phyloP scores from a whole-genome alignment of 2,888 invertebrate genomes.

The Drosophila atroscutellata region DNA sequence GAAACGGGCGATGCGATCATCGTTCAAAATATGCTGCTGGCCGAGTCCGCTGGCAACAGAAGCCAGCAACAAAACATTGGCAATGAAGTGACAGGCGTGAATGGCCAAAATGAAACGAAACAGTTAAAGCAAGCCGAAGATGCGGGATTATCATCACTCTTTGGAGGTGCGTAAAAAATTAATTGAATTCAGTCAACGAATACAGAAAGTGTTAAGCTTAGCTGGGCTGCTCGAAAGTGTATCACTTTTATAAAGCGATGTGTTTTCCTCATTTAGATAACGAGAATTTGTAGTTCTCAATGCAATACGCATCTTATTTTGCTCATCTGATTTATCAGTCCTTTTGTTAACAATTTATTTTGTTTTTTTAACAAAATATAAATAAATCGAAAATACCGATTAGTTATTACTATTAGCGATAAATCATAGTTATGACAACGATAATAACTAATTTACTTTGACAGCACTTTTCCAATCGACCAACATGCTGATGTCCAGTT shows the following conservation, averaged over 20 bases:
- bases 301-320: no score
- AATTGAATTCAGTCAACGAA: not conserved
- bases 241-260: no score
- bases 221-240: not conserved
- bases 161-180: slow-evolving; percentile 84
- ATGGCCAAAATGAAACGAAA: slow-evolving; percentile 21
- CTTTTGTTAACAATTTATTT: no score
- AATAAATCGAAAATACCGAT: no score
- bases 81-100: slow-evolving; percentile 10
- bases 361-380: not conserved
- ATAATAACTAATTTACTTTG: not conserved
- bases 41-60: slow-evolving; percentile 26
- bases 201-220: not conserved
- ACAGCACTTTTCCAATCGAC: slow-evolving; percentile 86
- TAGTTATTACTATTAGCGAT: no score
- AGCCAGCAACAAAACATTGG: slow-evolving; percentile 18
- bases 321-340: no score
- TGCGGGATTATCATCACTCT: slow-evolving; percentile 81
- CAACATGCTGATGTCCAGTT: slow-evolving; percentile 84
- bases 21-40: slow-evolving; percentile 41
- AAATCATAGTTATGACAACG: no score
- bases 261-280: no score
- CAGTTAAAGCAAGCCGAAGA: slow-evolving; percentile 65
- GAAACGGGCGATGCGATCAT: slow-evolving; percentile 32
- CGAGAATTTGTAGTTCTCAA: no score